Conservation (phyloP, 2,113 vertebrate species). For the Climacteris rufus region DNA sequence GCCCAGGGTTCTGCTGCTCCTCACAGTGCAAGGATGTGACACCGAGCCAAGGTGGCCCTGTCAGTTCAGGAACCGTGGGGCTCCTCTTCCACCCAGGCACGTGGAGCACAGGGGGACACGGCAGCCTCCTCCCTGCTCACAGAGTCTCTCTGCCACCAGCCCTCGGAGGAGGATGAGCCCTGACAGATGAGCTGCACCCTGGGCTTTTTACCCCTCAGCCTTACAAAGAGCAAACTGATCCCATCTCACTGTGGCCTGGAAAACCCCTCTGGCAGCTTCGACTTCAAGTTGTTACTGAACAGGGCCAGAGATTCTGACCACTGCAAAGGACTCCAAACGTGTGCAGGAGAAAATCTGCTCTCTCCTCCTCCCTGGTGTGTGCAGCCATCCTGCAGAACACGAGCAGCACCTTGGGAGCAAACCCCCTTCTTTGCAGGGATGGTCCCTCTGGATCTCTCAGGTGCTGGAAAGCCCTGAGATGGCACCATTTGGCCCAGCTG, state of each 20-base stretch:
- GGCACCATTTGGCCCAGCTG: neutral
- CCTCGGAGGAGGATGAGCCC: too few species aligned
- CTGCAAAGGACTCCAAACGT: rapidly evolving
- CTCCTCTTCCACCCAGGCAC: too few species aligned
- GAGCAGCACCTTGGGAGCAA: neutral
- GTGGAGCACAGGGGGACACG: too few species aligned
- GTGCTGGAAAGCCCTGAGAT: too few species aligned
- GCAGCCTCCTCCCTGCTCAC: too few species aligned
- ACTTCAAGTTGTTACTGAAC: neutral
- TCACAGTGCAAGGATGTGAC: too few species aligned
- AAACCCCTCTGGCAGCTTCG: neutral
- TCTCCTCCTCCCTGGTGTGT: rapidly evolving
- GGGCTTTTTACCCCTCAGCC: neutral
- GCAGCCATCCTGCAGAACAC: neutral
- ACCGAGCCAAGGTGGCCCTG: too few species aligned
- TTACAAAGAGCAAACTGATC: neutral
- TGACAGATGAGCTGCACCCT: too few species aligned
- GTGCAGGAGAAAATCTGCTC: neutral
- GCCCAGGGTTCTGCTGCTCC: too few species aligned
- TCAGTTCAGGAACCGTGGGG: too few species aligned
- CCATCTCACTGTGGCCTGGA: neutral
- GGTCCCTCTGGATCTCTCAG: neutral
- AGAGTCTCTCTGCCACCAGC: too few species aligned
- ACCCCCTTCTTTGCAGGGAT: neutral
- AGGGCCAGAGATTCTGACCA: neutral